Evolutionary conservation across 2,888 invertebrate genomes (phyloP).

Genomic region (Cephus pulcher): DNA sequence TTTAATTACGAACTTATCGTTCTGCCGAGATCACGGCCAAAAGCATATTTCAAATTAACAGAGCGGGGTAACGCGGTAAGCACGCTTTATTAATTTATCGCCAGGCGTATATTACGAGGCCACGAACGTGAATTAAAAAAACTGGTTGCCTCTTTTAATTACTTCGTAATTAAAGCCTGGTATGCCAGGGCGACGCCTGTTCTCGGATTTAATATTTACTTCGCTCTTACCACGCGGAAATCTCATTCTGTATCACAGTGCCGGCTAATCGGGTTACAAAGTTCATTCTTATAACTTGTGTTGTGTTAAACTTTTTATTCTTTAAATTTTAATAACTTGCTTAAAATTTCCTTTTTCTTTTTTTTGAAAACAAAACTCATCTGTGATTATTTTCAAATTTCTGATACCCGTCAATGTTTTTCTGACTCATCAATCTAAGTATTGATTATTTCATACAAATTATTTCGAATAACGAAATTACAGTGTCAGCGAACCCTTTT

Average conservation of each 20-base stretch:
- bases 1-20: constrained; percentile 60
- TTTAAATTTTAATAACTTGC: too few species aligned
- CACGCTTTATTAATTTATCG: constrained; percentile 62
- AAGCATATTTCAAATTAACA: constrained; percentile 46
- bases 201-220: constrained; percentile 37
- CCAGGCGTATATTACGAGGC: constrained; percentile 49
- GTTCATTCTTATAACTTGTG: too few species aligned
- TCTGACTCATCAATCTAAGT: too few species aligned
- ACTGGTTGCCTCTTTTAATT: constrained; percentile 55
- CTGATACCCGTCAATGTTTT: too few species aligned
- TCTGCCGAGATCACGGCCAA: constrained; percentile 31
- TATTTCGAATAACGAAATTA: too few species aligned
- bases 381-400: too few species aligned
- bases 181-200: constrained; percentile 22
- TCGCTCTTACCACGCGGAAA: constrained; percentile 20
- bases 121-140: constrained; percentile 15
- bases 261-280: constrained; percentile 35
- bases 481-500: background rate
- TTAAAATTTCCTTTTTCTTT: too few species aligned
- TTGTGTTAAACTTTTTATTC: too few species aligned
- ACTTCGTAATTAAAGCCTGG: constrained; percentile 55
- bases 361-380: too few species aligned
- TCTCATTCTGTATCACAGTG: constrained; percentile 30
- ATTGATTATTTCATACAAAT: too few species aligned
- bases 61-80: constrained; percentile 46